Conservation (phyloP, 2,113 vertebrate genomes). For the Tupaia chinensis region DNA sequence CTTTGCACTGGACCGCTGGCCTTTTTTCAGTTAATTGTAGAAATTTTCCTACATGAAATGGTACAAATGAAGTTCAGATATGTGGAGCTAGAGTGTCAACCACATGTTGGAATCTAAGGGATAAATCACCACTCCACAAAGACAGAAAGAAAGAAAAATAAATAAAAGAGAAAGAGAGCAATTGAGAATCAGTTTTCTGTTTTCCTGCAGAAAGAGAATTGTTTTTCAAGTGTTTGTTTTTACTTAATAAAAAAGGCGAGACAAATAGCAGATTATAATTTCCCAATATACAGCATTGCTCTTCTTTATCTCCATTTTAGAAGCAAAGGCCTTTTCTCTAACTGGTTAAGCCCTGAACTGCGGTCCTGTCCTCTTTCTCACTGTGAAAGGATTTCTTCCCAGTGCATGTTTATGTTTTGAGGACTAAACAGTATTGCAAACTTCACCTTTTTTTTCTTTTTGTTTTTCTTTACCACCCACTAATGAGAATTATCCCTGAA, state of each 20-base stretch:
- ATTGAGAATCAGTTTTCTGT: slow-evolving; percentile 7
- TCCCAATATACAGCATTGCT: not conserved
- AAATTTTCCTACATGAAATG: slow-evolving; percentile 29
- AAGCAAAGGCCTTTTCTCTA: not conserved
- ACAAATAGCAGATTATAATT: not conserved
- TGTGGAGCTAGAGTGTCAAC: not conserved
- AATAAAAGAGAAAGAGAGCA: not conserved
- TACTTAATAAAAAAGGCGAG: not conserved
- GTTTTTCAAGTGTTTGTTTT: slow-evolving; percentile 18
- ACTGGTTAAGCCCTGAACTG: not conserved
- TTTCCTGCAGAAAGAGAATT: not conserved
- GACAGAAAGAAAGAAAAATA: not conserved
- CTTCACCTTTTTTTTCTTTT: not conserved
- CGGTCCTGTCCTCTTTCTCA: not conserved
- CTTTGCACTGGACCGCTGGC: not conserved
- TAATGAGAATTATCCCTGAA: slow-evolving; percentile 13
- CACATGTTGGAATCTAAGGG: not conserved
- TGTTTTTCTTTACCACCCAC: not conserved
- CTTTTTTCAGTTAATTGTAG: not conserved
- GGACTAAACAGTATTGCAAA: not conserved
- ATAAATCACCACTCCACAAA: not conserved
- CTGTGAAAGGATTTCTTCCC: not conserved
- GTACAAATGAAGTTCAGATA: not conserved
- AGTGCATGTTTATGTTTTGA: not conserved
- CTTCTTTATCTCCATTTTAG: not conserved